These are phyloP conservation scores for Aquatica leii DNA, from an alignment of 2,888 invertebrate species.

Conservation along the genomic window DNA sequence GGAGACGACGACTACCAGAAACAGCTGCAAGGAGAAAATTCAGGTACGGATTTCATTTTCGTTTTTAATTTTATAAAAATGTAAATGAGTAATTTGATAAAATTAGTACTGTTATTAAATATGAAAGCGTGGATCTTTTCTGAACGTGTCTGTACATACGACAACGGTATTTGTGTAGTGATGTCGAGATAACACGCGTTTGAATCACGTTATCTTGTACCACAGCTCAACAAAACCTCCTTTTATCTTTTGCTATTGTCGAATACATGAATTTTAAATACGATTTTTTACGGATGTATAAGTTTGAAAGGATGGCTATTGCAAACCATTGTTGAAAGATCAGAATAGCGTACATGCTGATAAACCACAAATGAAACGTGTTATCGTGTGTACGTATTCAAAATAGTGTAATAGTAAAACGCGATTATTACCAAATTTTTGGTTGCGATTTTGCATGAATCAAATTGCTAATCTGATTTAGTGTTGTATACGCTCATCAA, in stretches of 20 bases:
- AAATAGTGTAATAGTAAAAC: too few species aligned
- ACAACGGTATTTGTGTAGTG: slow-evolving; percentile 49
- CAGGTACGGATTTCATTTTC: too few species aligned
- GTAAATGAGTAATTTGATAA: slow-evolving; percentile 29
- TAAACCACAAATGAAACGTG: slow-evolving; percentile 20
- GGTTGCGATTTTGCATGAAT: too few species aligned
- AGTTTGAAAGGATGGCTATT: slow-evolving; percentile 30
- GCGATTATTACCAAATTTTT: too few species aligned
- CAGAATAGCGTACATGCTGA: slow-evolving; percentile 13
- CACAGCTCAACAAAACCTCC: slow-evolving; percentile 42
- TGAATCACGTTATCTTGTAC: slow-evolving; percentile 46
- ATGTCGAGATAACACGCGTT: slow-evolving; percentile 47
- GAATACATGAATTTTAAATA: slow-evolving; percentile 49
- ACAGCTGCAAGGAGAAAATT: slow-evolving; percentile 66
- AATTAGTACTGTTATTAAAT: slow-evolving; percentile 32
- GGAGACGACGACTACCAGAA: slow-evolving; percentile 74
- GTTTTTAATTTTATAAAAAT: slow-evolving; percentile 19
- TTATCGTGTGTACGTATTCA: slow-evolving; percentile 1
- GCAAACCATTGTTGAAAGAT: slow-evolving; percentile 18
- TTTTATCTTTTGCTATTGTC: slow-evolving; percentile 46
- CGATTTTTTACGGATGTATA: slow-evolving; percentile 36
- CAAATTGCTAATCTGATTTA: too few species aligned
- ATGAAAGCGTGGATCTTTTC: slow-evolving; percentile 35
- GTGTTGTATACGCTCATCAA: too few species aligned
- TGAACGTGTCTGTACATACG: slow-evolving; percentile 39